These are phyloP conservation scores for Chaetura pelagica DNA, from an alignment of 2,113 vertebrate genomes.

Conservation along the genomic window DNA sequence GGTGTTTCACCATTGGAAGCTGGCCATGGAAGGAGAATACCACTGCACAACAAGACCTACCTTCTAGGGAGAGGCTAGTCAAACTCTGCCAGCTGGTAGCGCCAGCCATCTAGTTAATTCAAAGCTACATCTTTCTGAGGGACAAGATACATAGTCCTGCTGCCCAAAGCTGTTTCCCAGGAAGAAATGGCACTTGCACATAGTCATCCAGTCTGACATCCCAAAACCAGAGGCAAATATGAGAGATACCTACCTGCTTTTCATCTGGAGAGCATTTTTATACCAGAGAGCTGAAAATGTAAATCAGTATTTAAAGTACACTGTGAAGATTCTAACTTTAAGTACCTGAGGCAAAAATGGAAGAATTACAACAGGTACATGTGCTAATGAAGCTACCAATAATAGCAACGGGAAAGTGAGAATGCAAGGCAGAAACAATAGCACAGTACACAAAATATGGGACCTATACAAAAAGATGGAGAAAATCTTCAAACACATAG, in stretches of 20 bases:
- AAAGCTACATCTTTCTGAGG: neutral
- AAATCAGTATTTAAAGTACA: neutral
- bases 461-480: neutral
- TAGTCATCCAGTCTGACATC: rapidly evolving
- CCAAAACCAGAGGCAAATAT: neutral
- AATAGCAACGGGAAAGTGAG: neutral
- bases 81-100: neutral
- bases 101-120: neutral
- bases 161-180: neutral
- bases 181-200: neutral
- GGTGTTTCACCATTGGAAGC: neutral
- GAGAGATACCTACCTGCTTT: neutral
- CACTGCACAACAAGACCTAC: neutral
- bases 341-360: neutral
- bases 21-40: neutral
- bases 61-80: neutral
- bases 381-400: neutral
- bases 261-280: neutral
- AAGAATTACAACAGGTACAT: neutral
- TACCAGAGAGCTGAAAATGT: neutral
- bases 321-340: neutral
- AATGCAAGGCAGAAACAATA: neutral
- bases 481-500: neutral
- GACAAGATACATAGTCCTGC: neutral
- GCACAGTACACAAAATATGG: neutral